These are phyloP conservation scores for Polyploca ridens DNA, from an alignment of 2,888 invertebrate species.

Conservation along the genomic window DNA sequence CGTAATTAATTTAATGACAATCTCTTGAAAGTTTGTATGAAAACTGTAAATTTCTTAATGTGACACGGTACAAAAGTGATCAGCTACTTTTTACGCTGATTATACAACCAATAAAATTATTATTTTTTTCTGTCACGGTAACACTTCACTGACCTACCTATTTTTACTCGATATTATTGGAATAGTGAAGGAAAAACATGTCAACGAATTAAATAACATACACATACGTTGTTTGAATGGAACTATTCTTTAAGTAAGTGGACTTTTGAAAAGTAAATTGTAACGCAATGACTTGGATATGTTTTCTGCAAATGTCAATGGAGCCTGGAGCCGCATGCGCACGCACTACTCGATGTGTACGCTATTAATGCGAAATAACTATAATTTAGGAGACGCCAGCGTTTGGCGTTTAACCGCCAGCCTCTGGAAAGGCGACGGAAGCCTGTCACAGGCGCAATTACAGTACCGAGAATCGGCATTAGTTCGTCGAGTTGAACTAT, in stretches of 20 bases:
- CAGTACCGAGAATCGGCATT: constrained; percentile 83
- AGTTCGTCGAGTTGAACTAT: constrained; percentile 81
- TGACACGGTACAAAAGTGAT: no score
- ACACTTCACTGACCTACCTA: no score
- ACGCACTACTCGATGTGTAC: constrained; percentile 71
- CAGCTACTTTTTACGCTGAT: no score
- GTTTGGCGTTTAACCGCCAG: constrained; percentile 71
- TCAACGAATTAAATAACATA: neutral
- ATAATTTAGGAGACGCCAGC: constrained; percentile 73
- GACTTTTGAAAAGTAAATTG: constrained; percentile 37
- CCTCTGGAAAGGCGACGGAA: constrained; percentile 79
- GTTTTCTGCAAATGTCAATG: constrained; percentile 68
- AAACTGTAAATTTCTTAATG: no score
- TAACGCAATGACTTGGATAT: constrained; percentile 27
- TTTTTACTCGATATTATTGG: neutral
- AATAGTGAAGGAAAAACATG: neutral
- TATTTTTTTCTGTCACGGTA: no score
- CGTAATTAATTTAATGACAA: no score
- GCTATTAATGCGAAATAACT: constrained; percentile 80
- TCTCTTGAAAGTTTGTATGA: no score
- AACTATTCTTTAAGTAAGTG: neutral
- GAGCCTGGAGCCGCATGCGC: constrained; percentile 62
- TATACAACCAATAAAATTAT: no score
- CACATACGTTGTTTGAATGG: neutral
- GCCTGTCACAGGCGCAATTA: constrained; percentile 83